Evolutionary conservation across 2,113 vertebrate species (phyloP), one percentile per base, ranked within the genome.

Genomic region (Tachysurus fulvidraco): DNA sequence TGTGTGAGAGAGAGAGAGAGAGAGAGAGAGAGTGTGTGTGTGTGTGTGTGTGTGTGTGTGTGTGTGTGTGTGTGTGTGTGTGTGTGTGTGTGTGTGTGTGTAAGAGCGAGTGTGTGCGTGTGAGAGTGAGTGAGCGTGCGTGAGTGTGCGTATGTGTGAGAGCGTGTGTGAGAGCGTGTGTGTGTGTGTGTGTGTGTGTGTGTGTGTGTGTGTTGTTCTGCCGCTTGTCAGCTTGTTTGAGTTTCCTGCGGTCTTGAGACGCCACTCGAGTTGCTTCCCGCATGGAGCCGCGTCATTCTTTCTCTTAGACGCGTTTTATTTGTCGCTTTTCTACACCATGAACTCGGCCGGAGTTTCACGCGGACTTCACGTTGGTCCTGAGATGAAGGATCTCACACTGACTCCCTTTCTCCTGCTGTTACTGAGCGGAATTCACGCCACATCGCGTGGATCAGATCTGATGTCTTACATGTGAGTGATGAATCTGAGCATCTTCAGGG

Each of bases 381-480:
- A 88, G 90, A 84, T 23, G 46, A 95, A 94, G 95, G 90, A 92
- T 30, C 41, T 82, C 28, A 28, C 91, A 25, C 12, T 92, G 62
- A 89, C 91, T 25, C 50, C 21, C 36, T 71, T 93, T 83, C 86
- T 93, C 12, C 30, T 94, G 2, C 28, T 94, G 88, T 87, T 94
- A 89, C 90, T 95, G 44, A 87, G 90, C 87, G 92, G 88, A 55
- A 86, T 89, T 60, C 50, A 78, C 0, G 80, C 91, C 0, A 84
- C 91, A 28, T 90, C 93, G 44, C 90, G 84, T 55, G 95, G 89
- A 62, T 91, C 9, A 85, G 91, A 91, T 46, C 94, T 98, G 8
- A 95, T 95, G 69, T 93, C 96, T 0, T 91, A 95, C 54, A 97
- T 97, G 98, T 99, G 92, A 98, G 98, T 98, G 93, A 89, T 62